A percentile compares a stretch with the other conserved stretches of the same genome.
These are phyloP conservation scores for Metridium senile DNA, from an alignment of 92 coral and sea anemone species.

Conservation along the genomic window DNA sequence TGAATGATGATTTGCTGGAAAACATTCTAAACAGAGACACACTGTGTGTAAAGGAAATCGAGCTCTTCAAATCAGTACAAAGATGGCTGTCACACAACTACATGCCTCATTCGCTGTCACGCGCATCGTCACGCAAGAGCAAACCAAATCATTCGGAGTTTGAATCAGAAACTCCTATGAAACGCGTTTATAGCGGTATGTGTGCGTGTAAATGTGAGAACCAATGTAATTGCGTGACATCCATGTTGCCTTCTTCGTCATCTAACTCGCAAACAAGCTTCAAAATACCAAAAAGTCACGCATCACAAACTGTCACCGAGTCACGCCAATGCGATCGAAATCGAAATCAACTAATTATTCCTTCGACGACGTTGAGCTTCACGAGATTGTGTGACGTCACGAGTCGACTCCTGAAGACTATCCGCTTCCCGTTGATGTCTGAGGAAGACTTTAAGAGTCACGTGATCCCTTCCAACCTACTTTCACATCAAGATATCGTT, in stretches of 20 bases:
- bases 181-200: slow-evolving; percentile 27
- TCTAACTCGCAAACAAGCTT: not conserved
- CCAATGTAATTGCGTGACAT: slow-evolving; percentile 35
- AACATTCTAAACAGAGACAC: slow-evolving; percentile 57
- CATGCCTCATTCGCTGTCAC: slow-evolving; percentile 19
- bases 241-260: slow-evolving; percentile 4
- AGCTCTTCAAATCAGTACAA: slow-evolving; percentile 62
- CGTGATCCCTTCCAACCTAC: slow-evolving; percentile 63
- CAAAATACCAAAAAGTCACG: not conserved
- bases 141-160: not conserved
- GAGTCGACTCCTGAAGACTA: slow-evolving; percentile 31
- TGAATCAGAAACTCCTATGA: slow-evolving; percentile 17
- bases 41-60: slow-evolving; percentile 65
- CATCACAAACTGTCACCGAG: not conserved
- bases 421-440: slow-evolving; percentile 84
- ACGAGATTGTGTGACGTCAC: not conserved
- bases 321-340: slow-evolving; percentile 11
- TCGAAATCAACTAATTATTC: not conserved
- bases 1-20: slow-evolving; percentile 40
- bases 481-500: slow-evolving; percentile 60
- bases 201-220: slow-evolving; percentile 27
- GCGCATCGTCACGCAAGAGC: slow-evolving; percentile 28
- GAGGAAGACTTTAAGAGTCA: slow-evolving; percentile 52
- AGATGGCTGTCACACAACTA: slow-evolving; percentile 63
- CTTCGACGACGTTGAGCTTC: not conserved